Evolutionary conservation across 2,113 vertebrate species (phyloP).

Genomic region (Varanus komodoensis): DNA sequence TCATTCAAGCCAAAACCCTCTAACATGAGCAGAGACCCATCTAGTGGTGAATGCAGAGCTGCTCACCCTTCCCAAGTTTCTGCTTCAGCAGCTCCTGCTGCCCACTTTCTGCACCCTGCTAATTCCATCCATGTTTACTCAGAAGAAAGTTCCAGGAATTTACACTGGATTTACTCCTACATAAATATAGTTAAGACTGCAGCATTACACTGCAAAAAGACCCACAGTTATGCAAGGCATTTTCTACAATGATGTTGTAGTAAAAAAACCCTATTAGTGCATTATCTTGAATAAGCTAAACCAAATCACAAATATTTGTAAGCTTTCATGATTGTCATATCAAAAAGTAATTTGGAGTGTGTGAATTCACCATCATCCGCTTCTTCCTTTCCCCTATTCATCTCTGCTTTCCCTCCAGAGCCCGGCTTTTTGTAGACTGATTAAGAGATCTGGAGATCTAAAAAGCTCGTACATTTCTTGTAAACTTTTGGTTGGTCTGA

Average conservation of each 20-base stretch:
- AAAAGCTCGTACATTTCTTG: too few relatives aligned
- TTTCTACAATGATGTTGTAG: background rate
- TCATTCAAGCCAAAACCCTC: background rate
- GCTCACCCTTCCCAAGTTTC: background rate
- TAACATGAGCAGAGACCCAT: conserved; percentile 15
- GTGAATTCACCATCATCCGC: too few relatives aligned
- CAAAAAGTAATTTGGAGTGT: too few relatives aligned
- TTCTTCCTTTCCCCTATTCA: too few relatives aligned
- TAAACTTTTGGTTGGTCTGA: too few relatives aligned
- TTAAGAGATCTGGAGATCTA: too few relatives aligned
- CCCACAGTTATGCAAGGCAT: background rate
- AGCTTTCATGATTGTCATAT: too few relatives aligned
- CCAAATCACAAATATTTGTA: too few relatives aligned
- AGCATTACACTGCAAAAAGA: background rate
- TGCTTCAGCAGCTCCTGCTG: background rate
- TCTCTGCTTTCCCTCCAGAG: too few relatives aligned
- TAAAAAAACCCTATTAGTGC: too few relatives aligned
- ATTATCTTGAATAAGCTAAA: too few relatives aligned
- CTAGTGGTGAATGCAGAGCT: conserved; percentile 3
- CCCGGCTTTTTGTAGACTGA: too few relatives aligned
- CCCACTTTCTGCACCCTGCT: background rate
- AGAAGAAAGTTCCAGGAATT: background rate
- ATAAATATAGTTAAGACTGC: background rate
- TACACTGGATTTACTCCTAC: background rate
- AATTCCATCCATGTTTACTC: background rate